Percentiles rank a stretch among this genome's conserved stretches.
These are phyloP conservation scores for Stenotaenia linearis DNA, from an alignment of 2,888 invertebrate genomes.

Conservation along the genomic window DNA sequence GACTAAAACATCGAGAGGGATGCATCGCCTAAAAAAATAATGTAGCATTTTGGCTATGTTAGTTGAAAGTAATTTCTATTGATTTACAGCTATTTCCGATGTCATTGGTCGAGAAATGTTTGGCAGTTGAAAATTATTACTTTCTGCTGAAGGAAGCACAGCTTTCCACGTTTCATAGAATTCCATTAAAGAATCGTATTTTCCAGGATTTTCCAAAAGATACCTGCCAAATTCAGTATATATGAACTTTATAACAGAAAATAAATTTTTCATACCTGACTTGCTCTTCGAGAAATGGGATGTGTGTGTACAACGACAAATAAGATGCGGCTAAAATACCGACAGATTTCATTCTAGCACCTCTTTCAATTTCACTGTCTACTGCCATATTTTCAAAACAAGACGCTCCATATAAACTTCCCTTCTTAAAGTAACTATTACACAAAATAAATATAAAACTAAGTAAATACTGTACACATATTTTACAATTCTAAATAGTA, in stretches of 20 bases:
- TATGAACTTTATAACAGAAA: not conserved
- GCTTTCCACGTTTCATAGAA: conserved; percentile 46
- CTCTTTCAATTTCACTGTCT: conserved; percentile 48
- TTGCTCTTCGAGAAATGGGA: conserved; percentile 48
- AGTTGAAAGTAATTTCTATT: not conserved
- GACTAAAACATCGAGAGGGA: conserved; percentile 48
- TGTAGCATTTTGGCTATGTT: not conserved
- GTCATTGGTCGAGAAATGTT: not conserved
- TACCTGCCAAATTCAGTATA: conserved; percentile 41
- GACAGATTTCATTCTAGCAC: conserved; percentile 51
- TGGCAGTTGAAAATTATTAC: not conserved
- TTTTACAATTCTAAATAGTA: conserved; percentile 3
- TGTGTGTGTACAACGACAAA: conserved; percentile 47
- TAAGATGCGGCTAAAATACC: conserved; percentile 48
- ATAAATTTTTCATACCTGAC: conserved; percentile 43
- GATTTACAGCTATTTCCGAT: not conserved
- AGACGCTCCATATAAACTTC: conserved; percentile 46
- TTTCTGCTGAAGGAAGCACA: conserved; percentile 26
- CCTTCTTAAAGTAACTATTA: conserved; percentile 48
- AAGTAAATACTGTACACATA: not conserved
- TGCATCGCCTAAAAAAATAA: conserved; percentile 45
- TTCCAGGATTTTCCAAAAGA: conserved; percentile 46
- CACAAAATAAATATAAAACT: not conserved
- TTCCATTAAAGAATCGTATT: conserved; percentile 45
- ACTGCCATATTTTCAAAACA: conserved; percentile 50